These are phyloP conservation scores for Sebastes cheni DNA, from an alignment of 2,797 vertebrate genomes.

Conservation along the genomic window DNA sequence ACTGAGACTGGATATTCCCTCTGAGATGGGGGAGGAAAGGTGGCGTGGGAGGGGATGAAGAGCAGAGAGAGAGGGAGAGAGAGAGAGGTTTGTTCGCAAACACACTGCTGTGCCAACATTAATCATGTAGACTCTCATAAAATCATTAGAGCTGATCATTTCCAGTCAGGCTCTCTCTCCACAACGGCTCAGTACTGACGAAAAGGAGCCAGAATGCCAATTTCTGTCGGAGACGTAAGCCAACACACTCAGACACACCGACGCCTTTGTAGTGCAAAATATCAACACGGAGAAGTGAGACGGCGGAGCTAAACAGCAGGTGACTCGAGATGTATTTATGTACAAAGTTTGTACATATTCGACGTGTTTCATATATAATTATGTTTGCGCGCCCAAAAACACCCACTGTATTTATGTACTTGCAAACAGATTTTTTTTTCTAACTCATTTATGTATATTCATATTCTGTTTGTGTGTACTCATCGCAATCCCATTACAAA, in stretches of 20 bases:
- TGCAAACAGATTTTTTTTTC: background rate
- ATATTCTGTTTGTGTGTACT: background rate
- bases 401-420: background rate
- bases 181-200: constrained; percentile 41
- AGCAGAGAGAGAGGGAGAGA: constrained; percentile 1
- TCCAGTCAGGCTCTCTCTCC: constrained; percentile 58
- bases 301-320: constrained; percentile 20
- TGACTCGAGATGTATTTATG: background rate
- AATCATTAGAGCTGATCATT: constrained; percentile 80
- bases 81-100: constrained; percentile 61
- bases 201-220: constrained; percentile 55
- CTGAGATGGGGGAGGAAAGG: constrained; percentile 40
- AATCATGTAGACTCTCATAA: constrained; percentile 77
- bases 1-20: constrained; percentile 68
- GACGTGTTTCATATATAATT: constrained; percentile 10
- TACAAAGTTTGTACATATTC: background rate
- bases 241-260: constrained; percentile 22
- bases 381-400: background rate
- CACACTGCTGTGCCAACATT: constrained; percentile 75
- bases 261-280: constrained; percentile 48
- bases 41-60: constrained; percentile 18
- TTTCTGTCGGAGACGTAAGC: constrained; percentile 44
- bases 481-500: background rate
- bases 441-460: background rate
- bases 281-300: constrained; percentile 21